Percentiles rank a stretch among this genome's conserved stretches.
Conservation (phyloP, 2,113 vertebrate genomes). For the Myrmecophaga tridactyla region DNA sequence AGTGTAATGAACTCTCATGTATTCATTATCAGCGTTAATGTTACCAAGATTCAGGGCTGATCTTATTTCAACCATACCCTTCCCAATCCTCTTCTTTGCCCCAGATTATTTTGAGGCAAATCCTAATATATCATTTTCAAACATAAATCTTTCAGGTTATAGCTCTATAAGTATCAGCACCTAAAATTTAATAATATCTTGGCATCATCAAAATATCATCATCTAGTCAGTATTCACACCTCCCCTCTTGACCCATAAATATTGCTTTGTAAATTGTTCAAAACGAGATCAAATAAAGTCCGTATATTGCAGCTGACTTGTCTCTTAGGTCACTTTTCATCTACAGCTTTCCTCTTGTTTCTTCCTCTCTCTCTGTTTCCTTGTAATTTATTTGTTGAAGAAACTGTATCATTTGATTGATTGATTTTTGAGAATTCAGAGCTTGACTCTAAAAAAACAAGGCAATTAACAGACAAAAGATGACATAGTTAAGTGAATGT, state of each 20-base stretch:
- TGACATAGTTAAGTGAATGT: not conserved
- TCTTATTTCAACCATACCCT: not conserved
- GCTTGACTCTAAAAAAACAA: not conserved
- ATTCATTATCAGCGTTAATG: not conserved
- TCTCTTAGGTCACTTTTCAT: not conserved
- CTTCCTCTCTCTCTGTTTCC: not conserved
- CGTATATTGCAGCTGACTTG: not conserved
- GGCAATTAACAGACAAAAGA: not conserved
- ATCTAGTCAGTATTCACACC: not conserved
- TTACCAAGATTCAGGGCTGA: not conserved
- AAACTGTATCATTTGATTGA: not conserved
- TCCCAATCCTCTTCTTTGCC: not conserved
- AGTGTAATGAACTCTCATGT: not conserved
- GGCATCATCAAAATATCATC: not conserved
- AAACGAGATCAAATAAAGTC: not conserved
- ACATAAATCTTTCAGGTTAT: not conserved
- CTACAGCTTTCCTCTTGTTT: not conserved
- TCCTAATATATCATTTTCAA: not conserved
- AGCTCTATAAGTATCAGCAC: not conserved
- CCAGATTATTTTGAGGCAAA: not conserved
- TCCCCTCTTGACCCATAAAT: not conserved
- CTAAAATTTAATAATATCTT: not conserved
- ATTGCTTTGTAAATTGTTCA: not conserved
- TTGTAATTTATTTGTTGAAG: not conserved
- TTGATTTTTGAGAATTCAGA: constrained; percentile 4